Conservation (phyloP, 2,113 vertebrate genomes). For the Stegostoma tigrinum region DNA sequence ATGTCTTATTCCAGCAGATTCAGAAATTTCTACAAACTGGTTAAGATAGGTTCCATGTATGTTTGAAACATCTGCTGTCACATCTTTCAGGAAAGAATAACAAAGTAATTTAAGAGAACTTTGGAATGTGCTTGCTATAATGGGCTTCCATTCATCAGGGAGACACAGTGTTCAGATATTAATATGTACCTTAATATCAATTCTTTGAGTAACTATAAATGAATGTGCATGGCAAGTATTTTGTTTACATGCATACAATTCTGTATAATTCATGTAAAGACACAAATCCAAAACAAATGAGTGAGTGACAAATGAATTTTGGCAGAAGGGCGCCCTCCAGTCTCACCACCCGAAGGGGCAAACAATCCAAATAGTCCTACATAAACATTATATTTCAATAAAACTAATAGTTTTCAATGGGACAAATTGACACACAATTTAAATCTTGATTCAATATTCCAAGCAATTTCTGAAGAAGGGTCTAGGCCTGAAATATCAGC, state of each 20-base stretch:
- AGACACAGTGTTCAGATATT: not conserved
- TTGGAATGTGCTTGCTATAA: not conserved
- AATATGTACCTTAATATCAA: not conserved
- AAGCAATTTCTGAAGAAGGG: no score
- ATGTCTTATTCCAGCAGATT: not conserved
- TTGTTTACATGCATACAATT: not conserved
- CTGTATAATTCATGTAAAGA: not conserved
- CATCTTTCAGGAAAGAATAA: not conserved
- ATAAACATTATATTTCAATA: no score
- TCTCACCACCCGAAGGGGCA: not conserved
- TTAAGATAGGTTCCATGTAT: not conserved
- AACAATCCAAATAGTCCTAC: no score
- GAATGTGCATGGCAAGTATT: not conserved
- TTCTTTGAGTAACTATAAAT: not conserved
- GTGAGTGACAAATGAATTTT: no score
- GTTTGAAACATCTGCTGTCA: not conserved
- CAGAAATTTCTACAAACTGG: not conserved
- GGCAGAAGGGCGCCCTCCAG: no score
- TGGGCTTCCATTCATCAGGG: not conserved
- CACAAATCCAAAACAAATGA: not conserved
- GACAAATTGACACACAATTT: not conserved
- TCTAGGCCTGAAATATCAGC: no score
- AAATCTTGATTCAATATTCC: not conserved
- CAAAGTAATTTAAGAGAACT: not conserved
- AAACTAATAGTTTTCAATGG: not conserved